phyloP scores from a whole-genome alignment of 2,113 vertebrate genomes.

The Nipponia nippon region DNA sequence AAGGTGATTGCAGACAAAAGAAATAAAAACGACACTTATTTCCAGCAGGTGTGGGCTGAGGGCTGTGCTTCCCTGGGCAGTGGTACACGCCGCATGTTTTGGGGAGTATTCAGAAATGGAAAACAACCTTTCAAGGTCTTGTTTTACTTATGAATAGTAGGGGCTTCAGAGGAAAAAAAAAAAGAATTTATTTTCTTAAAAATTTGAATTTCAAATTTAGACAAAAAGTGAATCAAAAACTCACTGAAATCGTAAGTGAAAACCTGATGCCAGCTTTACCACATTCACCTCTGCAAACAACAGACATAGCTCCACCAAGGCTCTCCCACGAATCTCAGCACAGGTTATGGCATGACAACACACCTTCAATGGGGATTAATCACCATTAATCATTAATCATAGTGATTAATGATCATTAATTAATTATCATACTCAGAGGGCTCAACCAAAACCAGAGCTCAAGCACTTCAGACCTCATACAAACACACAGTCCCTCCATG shows the following conservation, averaged over 20 bases:
- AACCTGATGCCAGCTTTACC: not conserved
- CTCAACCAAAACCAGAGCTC: not conserved
- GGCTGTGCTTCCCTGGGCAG: not conserved
- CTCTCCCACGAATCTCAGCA: not conserved
- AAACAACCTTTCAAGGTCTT: not conserved
- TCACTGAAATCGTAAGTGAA: not conserved
- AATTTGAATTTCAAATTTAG: not conserved
- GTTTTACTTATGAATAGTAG: not conserved
- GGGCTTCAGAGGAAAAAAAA: not conserved
- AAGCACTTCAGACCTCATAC: not conserved
- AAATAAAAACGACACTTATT: not conserved
- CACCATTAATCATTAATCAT: no score
- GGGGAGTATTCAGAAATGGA: not conserved
- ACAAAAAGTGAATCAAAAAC: not conserved
- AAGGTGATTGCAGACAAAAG: not conserved
- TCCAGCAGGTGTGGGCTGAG: not conserved
- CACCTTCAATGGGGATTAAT: not conserved
- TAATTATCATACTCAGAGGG: not conserved
- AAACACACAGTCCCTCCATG: not conserved
- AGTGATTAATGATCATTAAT: no score
- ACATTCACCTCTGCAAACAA: rapidly evolving
- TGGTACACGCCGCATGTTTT: rapidly evolving
- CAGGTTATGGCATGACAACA: not conserved
- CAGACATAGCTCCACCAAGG: not conserved
- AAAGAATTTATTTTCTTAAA: not conserved